Evolutionary conservation across 2,113 vertebrate genomes (phyloP).

Genomic region (Cacatua alba): DNA sequence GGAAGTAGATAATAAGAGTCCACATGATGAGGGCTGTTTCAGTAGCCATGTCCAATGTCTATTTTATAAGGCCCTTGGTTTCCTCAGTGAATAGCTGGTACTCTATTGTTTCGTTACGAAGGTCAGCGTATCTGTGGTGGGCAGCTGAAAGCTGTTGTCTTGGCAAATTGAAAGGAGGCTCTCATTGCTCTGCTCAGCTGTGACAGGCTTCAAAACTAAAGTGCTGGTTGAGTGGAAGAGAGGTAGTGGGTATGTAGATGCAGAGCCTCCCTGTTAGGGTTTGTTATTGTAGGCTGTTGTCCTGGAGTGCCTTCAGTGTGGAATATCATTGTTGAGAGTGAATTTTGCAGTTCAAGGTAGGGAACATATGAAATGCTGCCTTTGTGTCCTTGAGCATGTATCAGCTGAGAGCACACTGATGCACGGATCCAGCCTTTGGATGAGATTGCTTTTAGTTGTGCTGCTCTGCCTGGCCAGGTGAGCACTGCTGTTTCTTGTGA

Average conservation of each 20-base stretch:
- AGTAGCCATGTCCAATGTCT: not conserved
- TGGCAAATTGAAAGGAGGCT: not conserved
- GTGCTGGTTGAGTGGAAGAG: not conserved
- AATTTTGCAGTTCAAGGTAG: not conserved
- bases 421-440: not conserved
- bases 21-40: not conserved
- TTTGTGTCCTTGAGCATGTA: accelerated
- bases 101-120: not conserved
- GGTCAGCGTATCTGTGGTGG: not conserved
- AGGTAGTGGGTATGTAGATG: not conserved
- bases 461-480: not conserved
- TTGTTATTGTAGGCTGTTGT: not conserved
- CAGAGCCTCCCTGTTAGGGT: not conserved
- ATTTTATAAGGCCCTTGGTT: not conserved
- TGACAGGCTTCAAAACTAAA: not conserved
- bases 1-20: not conserved
- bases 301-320: not conserved
- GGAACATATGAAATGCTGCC: not conserved
- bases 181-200: not conserved
- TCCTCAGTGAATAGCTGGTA: not conserved
- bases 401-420: not conserved
- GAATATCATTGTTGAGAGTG: not conserved
- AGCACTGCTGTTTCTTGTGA: not conserved
- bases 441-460: not conserved
- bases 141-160: not conserved